Evolutionary conservation across 2,888 invertebrate genomes (phyloP), one percentile per base, ranked within the genome.

Genomic region (Drosophila quasianomalipes): DNA sequence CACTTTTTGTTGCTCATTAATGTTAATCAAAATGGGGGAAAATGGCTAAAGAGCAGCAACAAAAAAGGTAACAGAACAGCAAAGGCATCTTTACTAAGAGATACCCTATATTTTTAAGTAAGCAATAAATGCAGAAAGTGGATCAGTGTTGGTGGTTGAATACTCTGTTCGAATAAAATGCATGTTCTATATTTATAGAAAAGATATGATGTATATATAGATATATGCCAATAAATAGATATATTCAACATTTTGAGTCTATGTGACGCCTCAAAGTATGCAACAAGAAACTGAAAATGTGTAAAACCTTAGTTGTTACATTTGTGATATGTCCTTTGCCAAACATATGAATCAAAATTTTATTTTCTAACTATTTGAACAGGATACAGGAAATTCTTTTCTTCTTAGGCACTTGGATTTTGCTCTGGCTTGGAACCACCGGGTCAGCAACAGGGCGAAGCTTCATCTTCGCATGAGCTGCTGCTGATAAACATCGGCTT

Each of bases 1-100:
- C 89, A 88, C 85, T 85, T 90, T 85, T 90, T 80, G 81, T 84
- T 85, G 90, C 83, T 85, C 90, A 90, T 90, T 85, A 85, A 85
- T 85, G 90, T 78, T 88, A 80, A 78, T 85, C 85, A 90, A 90
- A 85, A 82, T 76, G 77, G 82, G 72, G 65, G 35, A 71, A 74
- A 73, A 39, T 30, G 33, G 28, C 30, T 28, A n/a, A 39, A 59
- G 22, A 53, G 28, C 49, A 35, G 52, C 66, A 63, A 19, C 22
- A 35, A 31, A 60, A 54, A 52, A 41, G 53, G 28, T 37, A 44
- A 26, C 30, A 19, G 26, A 61, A 22, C 14, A 28, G 47, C 49
- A 9, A 52, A 30, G 26, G 14, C 31, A 65, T 54, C 39, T 16
- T 31, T n/a, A 37, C 31, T 14, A 49, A 3, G 2, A 12, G 16